Conservation (phyloP, 2,888 invertebrate genomes). For the Aleiodes alternator region DNA sequence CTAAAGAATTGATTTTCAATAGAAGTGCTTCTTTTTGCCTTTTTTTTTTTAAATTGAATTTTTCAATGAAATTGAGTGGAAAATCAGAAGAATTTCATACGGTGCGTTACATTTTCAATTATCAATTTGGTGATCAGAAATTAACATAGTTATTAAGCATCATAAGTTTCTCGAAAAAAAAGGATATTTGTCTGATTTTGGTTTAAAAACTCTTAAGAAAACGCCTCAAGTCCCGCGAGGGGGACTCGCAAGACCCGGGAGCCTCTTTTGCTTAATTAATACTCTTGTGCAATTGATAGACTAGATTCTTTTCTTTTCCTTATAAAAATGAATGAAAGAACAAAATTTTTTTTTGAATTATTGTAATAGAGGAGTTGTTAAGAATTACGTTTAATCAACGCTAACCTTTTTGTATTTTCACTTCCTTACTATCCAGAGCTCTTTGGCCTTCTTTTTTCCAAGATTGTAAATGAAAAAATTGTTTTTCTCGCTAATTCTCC, state of each 20-base stretch:
- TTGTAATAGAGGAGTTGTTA: neutral
- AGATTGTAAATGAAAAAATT: constrained; percentile 3
- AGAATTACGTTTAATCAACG: neutral
- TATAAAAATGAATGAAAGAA: neutral
- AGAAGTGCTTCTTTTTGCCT: constrained; percentile 65
- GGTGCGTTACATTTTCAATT: neutral
- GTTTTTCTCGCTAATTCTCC: neutral
- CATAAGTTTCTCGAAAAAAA: too few species aligned
- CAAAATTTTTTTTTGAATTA: neutral
- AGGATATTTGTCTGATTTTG: constrained; percentile 5
- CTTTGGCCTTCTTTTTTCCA: neutral
- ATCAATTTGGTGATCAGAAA: neutral
- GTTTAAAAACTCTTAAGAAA: neutral
- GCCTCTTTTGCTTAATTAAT: neutral
- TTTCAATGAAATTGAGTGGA: constrained; percentile 42
- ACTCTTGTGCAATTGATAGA: constrained; percentile 11
- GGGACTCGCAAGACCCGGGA: constrained; percentile 26
- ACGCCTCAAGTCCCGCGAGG: constrained; percentile 17
- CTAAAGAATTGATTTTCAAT: neutral
- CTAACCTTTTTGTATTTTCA: constrained; percentile 28
- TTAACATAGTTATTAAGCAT: neutral
- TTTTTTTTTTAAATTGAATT: constrained; percentile 58
- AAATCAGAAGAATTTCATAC: neutral
- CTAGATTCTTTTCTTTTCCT: neutral
- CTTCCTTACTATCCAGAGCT: too few species aligned